Evolutionary conservation across 2,797 vertebrate species (phyloP), one percentile per base, ranked within the genome.

Genomic region (Pseudochromis fuscus): DNA sequence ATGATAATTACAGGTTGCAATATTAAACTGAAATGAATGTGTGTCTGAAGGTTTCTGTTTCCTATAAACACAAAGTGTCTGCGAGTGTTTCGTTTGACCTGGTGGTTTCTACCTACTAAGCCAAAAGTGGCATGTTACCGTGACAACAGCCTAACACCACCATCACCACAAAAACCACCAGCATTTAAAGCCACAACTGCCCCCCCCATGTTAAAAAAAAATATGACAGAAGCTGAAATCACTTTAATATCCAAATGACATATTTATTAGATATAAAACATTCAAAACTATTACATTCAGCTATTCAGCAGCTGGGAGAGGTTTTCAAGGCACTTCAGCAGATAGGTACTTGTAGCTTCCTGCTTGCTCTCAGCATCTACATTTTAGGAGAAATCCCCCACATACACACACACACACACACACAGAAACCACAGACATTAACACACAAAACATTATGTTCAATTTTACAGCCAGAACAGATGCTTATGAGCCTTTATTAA

Each of bases 321-420:
- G 79, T 93, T 97, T 80, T 96, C 94, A 48, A 99, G 95, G 83
- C 97, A 98, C 92, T 95, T 96, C 78, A 96, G 76, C 62, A 96
- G 86, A 88, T 99, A 95, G 59, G 75, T 24, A 46, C 90, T 93
- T 16, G 92, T 74, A 12, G 93, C 84, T 19, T 92, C 92, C 77
- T 88, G 92, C 27, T 91, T 91, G 42, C 88, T 88, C 33, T 91
- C 87, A 67, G 90, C 69, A 84, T 90, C 97, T 99, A 87, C 27
- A 48, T 64, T 33, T 40, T 3, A 44, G 31, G 48, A 79, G 88
- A 3, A 30, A 55, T n/a, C n/a, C n/a, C n/a, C n/a, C n/a, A n/a
- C n/a, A n/a, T n/a, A n/a, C n/a, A n/a, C n/a, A n/a, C n/a, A n/a
- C n/a, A n/a, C n/a, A n/a, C n/a, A n/a, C n/a, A n/a, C n/a, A n/a